A percentile compares a stretch with the other conserved stretches of the same genome.
Conservation (phyloP, 2,888 invertebrate species). For the Augochlorella aurata region DNA sequence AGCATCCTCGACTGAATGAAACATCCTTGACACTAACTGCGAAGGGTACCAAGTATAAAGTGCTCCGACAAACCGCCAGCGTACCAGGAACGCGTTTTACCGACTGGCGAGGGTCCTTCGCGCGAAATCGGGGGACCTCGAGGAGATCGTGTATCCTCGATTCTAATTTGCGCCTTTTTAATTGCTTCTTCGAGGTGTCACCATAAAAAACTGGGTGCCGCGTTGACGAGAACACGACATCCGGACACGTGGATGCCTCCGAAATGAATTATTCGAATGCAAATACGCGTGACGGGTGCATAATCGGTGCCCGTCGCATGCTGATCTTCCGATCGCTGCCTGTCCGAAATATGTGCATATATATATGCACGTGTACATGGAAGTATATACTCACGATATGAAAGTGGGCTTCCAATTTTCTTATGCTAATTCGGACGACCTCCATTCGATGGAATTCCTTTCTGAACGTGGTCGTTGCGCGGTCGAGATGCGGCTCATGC, state of each 20-base stretch:
- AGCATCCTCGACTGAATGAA: not conserved
- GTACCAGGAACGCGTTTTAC: not conserved
- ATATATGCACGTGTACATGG: not conserved
- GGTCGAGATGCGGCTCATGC: constrained; percentile 45
- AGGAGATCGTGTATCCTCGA: not conserved
- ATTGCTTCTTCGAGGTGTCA: not conserved
- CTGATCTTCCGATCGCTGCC: constrained; percentile 24
- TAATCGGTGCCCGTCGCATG: constrained; percentile 43
- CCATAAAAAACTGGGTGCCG: constrained; percentile 8
- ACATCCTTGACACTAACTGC: not conserved
- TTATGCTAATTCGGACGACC: constrained; percentile 66
- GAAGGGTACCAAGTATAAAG: not conserved
- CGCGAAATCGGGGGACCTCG: not conserved
- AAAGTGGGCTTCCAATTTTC: constrained; percentile 71
- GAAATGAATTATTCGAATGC: constrained; percentile 54
- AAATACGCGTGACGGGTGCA: constrained; percentile 46
- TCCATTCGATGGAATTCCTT: constrained; percentile 47
- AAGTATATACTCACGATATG: constrained; percentile 37
- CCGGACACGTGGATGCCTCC: constrained; percentile 45
- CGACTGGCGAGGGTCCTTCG: not conserved
- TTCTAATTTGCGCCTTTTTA: not conserved
- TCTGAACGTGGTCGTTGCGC: constrained; percentile 12
- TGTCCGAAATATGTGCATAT: constrained; percentile 33
- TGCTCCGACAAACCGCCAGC: not conserved
- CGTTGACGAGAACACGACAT: constrained; percentile 40